Evolutionary conservation across 2,113 vertebrate species (phyloP), one percentile per base, ranked within the genome.

Genomic region (Microcebus lehilahytsara): DNA sequence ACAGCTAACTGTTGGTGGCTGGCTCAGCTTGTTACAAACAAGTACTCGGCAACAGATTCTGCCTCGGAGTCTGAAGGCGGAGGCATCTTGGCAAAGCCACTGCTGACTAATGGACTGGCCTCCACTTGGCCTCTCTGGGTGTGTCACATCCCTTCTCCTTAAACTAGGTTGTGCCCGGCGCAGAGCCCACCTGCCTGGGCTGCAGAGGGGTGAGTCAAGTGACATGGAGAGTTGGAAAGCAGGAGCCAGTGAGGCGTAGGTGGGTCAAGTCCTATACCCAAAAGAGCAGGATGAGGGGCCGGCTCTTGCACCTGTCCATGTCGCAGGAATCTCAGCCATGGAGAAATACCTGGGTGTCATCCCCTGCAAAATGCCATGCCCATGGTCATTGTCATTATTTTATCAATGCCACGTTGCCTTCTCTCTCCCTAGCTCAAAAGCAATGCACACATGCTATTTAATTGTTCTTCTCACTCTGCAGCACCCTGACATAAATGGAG

Each of bases 361-460:
- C 56, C 1, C 0, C 46, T 11, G 10, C 3, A 37, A 42, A 23
- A 14, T 32, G 46, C 81, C 2, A 8, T 0, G 7, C 5, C 25
- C 1, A 0, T 6, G n/a, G n/a, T 27, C 27, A 53, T 0, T 4
- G 27, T 27, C 60, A 11, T 4, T 40, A 7, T 12, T 37, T 34
- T 9, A 19, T 4, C 46, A 58, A 66, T 1, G 3, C 30, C 27
- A 9, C 0, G 0, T 14, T 27, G 34, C 79, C 62, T 11, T n/a
- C 7, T 20, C 34, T 85, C 10, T 27, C 25, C 23, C n/a, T 13
- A 23, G 51, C 40, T 27, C 20, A 2, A 27, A 78, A 71, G 46
- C 3, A 53, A 81, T 19, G 32, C 6, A 0, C n/a, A 64, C 0
- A 0, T 8, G 49, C 1, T 32, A 6, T n/a, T 17, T 53, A 53